phyloP scores from a whole-genome alignment of 2,888 invertebrate species.

The Eupeodes luniger region DNA sequence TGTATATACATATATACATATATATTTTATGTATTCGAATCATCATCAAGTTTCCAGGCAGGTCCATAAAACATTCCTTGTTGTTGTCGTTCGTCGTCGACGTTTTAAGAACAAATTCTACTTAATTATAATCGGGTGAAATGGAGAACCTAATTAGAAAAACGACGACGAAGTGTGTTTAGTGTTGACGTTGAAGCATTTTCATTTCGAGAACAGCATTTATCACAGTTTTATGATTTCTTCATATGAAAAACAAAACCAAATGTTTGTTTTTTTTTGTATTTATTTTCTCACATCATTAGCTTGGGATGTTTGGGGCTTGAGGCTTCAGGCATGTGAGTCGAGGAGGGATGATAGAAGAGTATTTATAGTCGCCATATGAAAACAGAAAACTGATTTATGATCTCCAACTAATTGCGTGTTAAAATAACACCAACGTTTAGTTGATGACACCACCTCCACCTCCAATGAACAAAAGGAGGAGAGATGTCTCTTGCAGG shows the following conservation, averaged over 20 bases:
- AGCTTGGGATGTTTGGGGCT: background rate
- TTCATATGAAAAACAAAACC: background rate
- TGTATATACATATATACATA: no score
- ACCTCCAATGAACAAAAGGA: conserved; percentile 21
- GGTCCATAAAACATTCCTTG: background rate
- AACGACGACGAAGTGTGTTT: background rate
- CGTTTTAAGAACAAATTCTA: background rate
- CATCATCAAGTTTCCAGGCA: background rate
- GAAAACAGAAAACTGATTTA: conserved; percentile 51
- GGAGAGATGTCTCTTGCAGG: background rate
- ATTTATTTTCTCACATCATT: background rate
- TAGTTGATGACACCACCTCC: conserved; percentile 38
- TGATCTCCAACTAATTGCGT: conserved; percentile 62
- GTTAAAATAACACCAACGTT: conserved; percentile 51
- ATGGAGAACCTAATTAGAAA: conserved; percentile 9
- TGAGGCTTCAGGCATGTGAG: no score
- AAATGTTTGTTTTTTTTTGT: background rate
- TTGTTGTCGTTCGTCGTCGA: background rate
- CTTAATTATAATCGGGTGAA: background rate
- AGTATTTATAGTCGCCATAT: no score
- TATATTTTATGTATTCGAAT: background rate
- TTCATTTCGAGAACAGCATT: background rate
- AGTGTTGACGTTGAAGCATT: background rate
- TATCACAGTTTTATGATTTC: background rate
- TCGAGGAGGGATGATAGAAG: background rate